Base-by-base conservation (phyloP, 1,140 invertebrate species). In the Danaus plexippus region DNA sequence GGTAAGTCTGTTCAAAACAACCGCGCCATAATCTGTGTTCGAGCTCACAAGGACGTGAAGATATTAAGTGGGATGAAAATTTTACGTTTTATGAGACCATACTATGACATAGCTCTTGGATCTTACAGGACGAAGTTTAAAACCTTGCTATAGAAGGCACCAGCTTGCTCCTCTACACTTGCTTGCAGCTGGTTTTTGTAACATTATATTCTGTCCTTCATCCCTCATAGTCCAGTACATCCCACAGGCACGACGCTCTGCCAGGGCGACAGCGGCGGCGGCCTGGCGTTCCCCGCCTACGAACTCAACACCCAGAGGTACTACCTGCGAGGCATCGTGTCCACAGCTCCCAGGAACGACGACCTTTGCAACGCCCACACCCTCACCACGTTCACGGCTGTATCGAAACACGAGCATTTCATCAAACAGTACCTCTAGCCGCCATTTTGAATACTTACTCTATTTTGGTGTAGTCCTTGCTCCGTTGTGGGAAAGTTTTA, bases 181-280 rank as follows among this genome's bases (percentile, higher is more conserved):
- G 22, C 0, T 4, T 32, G 2, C 7, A 32, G 7, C 22, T 4
- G 2, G 22, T 32, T 32, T 32, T 32, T 15, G 2, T 6, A 32
- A 6, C 22, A 5, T 32, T 6, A 32, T 4, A 32, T 32, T 32
- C 4, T 32, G 7, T 32, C 4, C 3, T 15, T 15, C 15, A 15
- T 15, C 15, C 15, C 1, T 15, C 15, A 15, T 15, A 15, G 22
- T 15, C 15, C 15, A 15, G 1, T 15, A 15, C 15, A 15, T 52
- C 62, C 9, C 9, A 9, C 66, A 82, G 80, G 77, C 0, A 80
- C 72, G 1, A 64, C 74, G 0, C 62, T 80, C 0, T 84, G 80
- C 44, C 73, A 73, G 41, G 82, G 82, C 1, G 80, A 83, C 71
- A 79, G 77, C 43, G 80, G 82, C 1, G 82, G 80, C 0, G 82